These are phyloP conservation scores for Petaurus breviceps DNA, from an alignment of 2,113 vertebrate genomes.

Conservation along the genomic window DNA sequence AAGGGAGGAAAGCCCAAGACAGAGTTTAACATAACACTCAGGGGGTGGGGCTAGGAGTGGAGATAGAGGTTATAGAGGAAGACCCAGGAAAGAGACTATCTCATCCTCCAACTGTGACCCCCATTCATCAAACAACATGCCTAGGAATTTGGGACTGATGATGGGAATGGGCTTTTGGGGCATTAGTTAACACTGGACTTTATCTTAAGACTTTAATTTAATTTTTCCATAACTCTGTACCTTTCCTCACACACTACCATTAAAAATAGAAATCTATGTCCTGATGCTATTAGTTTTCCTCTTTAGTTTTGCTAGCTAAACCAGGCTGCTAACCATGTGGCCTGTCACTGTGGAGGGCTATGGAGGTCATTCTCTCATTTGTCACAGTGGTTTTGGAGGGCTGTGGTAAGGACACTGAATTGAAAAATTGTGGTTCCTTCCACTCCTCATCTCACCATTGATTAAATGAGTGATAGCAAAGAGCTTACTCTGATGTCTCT, in stretches of 20 bases:
- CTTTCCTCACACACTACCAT: background rate
- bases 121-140: background rate
- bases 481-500: background rate
- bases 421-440: background rate
- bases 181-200: background rate
- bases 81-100: background rate
- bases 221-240: background rate
- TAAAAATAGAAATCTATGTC: background rate
- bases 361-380: background rate
- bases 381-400: background rate
- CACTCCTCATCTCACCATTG: background rate
- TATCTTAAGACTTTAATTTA: background rate
- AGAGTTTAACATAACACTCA: background rate
- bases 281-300: background rate
- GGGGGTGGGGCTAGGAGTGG: background rate
- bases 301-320: background rate
- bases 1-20: background rate
- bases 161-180: background rate
- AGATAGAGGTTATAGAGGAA: background rate
- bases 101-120: background rate
- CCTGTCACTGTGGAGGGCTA: background rate
- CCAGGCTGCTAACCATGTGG: background rate
- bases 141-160: background rate
- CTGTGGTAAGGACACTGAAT: background rate
- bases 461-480: background rate